Evolutionary conservation across 2,113 vertebrate genomes (phyloP).

Genomic region (Upupa epops): DNA sequence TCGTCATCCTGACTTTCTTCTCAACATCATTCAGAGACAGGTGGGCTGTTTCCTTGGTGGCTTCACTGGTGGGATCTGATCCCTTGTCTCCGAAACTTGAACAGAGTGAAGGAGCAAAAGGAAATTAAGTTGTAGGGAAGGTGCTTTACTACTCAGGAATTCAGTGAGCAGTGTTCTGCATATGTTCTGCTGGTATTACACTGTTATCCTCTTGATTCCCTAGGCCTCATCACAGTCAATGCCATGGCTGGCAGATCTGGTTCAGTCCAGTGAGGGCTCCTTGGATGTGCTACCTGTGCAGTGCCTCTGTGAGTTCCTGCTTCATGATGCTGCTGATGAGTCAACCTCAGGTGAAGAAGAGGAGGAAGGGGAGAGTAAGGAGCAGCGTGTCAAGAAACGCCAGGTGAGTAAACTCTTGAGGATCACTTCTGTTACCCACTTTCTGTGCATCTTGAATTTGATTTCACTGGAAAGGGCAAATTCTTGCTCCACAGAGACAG

Average conservation of each 20-base stretch:
- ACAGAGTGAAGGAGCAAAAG: background rate
- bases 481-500: conserved; percentile 79
- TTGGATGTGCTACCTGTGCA: conserved; percentile 96
- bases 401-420: conserved; percentile 75
- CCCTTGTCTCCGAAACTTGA: background rate
- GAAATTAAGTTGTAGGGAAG: background rate
- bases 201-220: background rate
- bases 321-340: conserved; percentile 93
- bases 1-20: conserved; percentile 93
- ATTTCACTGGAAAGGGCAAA: background rate
- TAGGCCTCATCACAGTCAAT: conserved; percentile 98
- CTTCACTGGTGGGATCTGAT: background rate
- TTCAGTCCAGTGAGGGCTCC: conserved; percentile 97
- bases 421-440: background rate
- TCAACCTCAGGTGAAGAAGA: conserved; percentile 84
- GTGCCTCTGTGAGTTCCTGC: conserved; percentile 95
- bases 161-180: background rate
- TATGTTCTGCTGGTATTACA: background rate
- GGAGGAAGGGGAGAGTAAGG: conserved; percentile 93
- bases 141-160: background rate
- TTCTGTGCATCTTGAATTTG: background rate
- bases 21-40: conserved; percentile 98
- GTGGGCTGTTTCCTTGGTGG: conserved; percentile 52
- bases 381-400: conserved; percentile 91
- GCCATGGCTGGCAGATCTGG: conserved; percentile 97